Evolutionary conservation across 2,797 vertebrate genomes (phyloP).

Genomic region (Cryptoprocta ferox): DNA sequence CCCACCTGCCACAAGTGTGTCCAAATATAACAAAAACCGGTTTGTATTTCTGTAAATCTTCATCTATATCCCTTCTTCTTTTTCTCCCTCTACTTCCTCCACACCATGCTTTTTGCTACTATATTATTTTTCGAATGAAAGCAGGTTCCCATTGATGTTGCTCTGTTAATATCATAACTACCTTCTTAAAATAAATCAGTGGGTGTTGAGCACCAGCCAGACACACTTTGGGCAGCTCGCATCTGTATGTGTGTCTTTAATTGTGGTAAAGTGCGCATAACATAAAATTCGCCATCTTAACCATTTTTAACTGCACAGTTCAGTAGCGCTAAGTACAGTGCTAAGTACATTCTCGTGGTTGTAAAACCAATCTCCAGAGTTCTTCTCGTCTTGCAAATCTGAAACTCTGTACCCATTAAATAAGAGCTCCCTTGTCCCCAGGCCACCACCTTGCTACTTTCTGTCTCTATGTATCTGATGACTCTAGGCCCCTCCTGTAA

Average conservation of each 20-base stretch:
- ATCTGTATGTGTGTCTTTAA: neutral
- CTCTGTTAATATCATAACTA: constrained; percentile 32
- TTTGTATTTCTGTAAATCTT: neutral
- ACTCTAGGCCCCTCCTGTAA: too few species aligned
- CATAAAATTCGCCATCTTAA: neutral
- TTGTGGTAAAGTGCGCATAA: neutral
- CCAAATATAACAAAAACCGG: neutral
- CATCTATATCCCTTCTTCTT: neutral
- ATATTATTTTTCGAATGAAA: constrained; percentile 1
- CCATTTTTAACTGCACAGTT: neutral
- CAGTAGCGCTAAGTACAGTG: neutral
- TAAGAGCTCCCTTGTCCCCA: neutral
- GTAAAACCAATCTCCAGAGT: neutral
- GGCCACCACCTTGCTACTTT: neutral
- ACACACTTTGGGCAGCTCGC: neutral
- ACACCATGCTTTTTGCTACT: neutral
- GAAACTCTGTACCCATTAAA: neutral
- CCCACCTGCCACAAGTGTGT: neutral
- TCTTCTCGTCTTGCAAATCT: neutral
- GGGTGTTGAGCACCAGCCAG: neutral
- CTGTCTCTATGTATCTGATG: neutral
- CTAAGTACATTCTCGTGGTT: neutral
- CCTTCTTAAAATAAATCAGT: constrained; percentile 33
- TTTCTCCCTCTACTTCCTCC: neutral
- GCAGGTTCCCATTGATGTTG: neutral